Evolutionary conservation across 2,888 invertebrate species (phyloP).

Genomic region (Eupithecia exiguata): DNA sequence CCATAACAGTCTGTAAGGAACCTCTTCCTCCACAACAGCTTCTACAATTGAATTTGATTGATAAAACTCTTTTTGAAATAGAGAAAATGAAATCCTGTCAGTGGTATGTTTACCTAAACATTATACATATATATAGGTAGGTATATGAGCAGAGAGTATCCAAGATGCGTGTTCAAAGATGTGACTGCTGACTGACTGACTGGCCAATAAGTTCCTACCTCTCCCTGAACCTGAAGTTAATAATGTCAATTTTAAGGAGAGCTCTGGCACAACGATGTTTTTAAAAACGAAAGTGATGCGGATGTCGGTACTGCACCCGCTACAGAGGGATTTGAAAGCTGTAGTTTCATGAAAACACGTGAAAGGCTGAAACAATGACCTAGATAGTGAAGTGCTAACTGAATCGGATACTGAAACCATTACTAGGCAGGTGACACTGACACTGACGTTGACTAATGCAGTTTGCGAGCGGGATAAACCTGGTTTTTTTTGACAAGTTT

Average conservation of each 20-base stretch:
- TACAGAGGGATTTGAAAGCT: background rate
- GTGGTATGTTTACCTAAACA: background rate
- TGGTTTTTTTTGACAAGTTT: background rate
- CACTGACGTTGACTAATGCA: slow-evolving; percentile 13
- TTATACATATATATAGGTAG: too few relatives aligned
- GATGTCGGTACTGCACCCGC: background rate
- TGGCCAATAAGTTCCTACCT: background rate
- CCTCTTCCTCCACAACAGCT: background rate
- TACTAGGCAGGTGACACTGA: slow-evolving; percentile 23
- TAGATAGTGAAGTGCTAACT: slow-evolving; percentile 19
- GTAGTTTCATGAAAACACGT: background rate
- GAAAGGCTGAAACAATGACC: slow-evolving; percentile 4
- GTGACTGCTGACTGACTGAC: background rate
- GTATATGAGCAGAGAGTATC: background rate
- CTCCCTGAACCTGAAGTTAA: background rate
- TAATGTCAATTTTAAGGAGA: background rate
- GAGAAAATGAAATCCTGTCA: background rate
- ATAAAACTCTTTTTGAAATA: too few relatives aligned
- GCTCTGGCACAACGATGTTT: background rate
- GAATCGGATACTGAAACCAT: slow-evolving; percentile 26
- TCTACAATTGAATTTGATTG: background rate
- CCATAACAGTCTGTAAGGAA: background rate
- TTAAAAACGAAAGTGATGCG: background rate
- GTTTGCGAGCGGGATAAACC: slow-evolving; percentile 3
- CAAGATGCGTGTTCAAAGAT: background rate